Evolutionary conservation across 2,888 invertebrate genomes (phyloP).

Genomic region (Apodemia mormo): DNA sequence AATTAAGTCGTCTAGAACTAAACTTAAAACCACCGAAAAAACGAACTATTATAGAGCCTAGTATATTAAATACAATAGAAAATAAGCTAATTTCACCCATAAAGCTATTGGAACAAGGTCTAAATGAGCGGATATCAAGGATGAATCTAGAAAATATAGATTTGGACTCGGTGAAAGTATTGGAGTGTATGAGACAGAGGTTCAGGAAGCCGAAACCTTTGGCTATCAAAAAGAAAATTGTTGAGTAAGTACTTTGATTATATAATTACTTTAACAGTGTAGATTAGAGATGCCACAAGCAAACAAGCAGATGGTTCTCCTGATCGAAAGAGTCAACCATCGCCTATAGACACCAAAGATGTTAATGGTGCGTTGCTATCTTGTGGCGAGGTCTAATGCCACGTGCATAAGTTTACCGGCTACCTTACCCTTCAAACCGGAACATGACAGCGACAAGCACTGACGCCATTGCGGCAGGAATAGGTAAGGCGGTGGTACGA

Average conservation of each 20-base stretch:
- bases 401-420: too few species aligned
- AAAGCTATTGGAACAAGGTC: slow-evolving; percentile 52
- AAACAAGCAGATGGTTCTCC: too few species aligned
- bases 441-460: too few species aligned
- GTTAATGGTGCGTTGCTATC: too few species aligned
- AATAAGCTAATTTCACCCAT: slow-evolving; percentile 50
- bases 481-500: too few species aligned
- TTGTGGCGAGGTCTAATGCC: too few species aligned
- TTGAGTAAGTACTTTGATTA: slow-evolving; percentile 50
- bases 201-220: slow-evolving; percentile 59
- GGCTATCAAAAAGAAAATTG: slow-evolving; percentile 54
- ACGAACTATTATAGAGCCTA: slow-evolving; percentile 16
- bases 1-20: slow-evolving; percentile 47
- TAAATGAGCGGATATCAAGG: slow-evolving; percentile 42
- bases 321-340: too few species aligned
- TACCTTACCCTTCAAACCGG: too few species aligned
- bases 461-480: too few species aligned
- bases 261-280: slow-evolving; percentile 15
- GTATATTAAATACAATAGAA: slow-evolving; percentile 33
- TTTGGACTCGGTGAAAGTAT: slow-evolving; percentile 36
- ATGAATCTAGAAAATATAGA: slow-evolving; percentile 32
- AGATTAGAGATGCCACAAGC: too few species aligned
- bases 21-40: slow-evolving; percentile 51
- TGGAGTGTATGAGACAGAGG: slow-evolving; percentile 45
- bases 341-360: too few species aligned